Base-by-base conservation (phyloP, 2,888 invertebrate species). In the Lissonota sp. region DNA sequence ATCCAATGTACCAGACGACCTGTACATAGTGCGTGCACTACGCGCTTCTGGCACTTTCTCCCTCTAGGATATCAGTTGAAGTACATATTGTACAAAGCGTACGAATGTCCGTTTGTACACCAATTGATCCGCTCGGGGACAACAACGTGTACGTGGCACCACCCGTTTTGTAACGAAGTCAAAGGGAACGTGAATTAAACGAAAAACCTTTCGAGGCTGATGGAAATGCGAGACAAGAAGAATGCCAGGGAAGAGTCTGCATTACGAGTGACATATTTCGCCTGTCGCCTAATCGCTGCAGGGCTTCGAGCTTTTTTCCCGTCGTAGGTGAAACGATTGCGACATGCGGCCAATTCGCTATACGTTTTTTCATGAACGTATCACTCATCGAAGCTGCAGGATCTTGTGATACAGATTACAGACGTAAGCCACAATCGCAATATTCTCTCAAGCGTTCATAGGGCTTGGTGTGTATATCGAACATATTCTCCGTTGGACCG, bases 51-150 rank as follows among this genome's bases (percentile, higher is more conserved):
- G 58, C 40, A 62, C 69, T 74, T 76, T 71, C 69, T 26, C 26
- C 3, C 26, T 26, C 26, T 26, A 66, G 70, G 53, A 42, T 55
- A 51, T 53, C 58, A 26, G 12, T 14, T 44, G 57, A 78, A 67
- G 60, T 62, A 72, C 51, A 62, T 12, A 26, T 26, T 12, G 8
- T 62, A 73, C 44, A 53, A 57, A 64, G 62, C 42, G 71, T 64
- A 53, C 71, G 58, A 69, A 67, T 58, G 76, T 63, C 71, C 55
- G 71, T 71, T 49, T 66, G 60, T 60, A 72, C 76, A 37, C 51
- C 58, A 64, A 64, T 58, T 69, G 72, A 80, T 55, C 66, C 64
- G 12, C 12, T 53, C 53, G 12, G 64, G 16, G 58, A 6, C 46
- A 26, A 8, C 7, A 10, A 49, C 39, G 51, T 39, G 40, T 16